These are phyloP conservation scores for Origma solitaria DNA, from an alignment of 2,113 vertebrate genomes.

Conservation along the genomic window DNA sequence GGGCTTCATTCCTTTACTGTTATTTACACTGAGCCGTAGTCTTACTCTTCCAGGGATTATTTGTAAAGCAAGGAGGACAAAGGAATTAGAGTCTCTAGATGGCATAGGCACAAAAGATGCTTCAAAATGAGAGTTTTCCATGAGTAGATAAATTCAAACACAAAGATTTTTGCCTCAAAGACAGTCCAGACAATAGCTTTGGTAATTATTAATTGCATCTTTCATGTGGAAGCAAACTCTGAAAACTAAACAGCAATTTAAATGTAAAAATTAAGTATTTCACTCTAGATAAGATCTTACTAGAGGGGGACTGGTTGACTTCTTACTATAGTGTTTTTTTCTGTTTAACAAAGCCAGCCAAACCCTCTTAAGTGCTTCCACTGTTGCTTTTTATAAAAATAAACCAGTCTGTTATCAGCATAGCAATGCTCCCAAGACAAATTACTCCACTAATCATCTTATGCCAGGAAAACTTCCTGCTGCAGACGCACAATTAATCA, in stretches of 20 bases:
- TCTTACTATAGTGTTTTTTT: neutral
- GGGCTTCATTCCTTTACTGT: neutral
- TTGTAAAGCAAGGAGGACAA: neutral
- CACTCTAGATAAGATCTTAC: conserved; percentile 20
- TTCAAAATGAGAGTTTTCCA: neutral
- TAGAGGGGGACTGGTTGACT: neutral
- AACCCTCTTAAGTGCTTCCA: neutral
- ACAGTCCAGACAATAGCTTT: neutral
- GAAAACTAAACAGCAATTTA: neutral
- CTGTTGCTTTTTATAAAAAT: neutral
- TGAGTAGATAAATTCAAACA: neutral
- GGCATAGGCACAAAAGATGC: neutral
- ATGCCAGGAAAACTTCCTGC: neutral
- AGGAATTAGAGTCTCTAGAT: neutral
- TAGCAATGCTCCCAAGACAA: conserved; percentile 10
- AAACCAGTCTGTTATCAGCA: conserved; percentile 21
- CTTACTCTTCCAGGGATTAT: neutral
- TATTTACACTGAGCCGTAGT: neutral
- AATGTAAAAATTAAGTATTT: neutral
- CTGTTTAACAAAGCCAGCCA: neutral
- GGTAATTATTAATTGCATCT: neutral
- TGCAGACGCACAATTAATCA: neutral
- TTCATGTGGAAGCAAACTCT: neutral
- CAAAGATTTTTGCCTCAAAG: neutral
- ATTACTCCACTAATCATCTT: neutral